Evolutionary conservation across 2,888 invertebrate species (phyloP), one percentile per base, ranked within the genome.

Genomic region (Mythimna lalbum): DNA sequence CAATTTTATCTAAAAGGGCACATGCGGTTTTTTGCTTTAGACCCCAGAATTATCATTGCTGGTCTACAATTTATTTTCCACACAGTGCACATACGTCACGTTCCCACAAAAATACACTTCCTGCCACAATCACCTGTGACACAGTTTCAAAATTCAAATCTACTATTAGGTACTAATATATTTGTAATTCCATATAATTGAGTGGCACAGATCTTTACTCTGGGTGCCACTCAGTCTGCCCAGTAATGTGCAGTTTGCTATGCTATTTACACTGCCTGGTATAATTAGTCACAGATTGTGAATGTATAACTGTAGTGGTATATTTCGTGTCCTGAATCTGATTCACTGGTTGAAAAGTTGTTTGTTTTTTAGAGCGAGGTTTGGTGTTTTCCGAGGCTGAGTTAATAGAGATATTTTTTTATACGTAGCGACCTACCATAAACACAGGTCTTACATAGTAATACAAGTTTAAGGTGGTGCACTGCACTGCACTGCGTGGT

Each of bases 291-390:
- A 62, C 76, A 71, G 67, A 69, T 72, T 72, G 72, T 78, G 69
- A 75, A 81, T 73, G 68, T 70, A 69, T 66, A 66, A 80, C 78
- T 63, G 75, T 75, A 61, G 14, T 49, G 60, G 47, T 77, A n/a
- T 67, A 66, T 71, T 81, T 80, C 65, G 79, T 83, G 87, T 76
- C 66, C 87, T 76, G 79, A 61, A 84, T 84, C 64, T 77, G 80
- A 62, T 87, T 83, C 73, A 64, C 75, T 69, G 64, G 69, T 66
- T 74, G 78, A 80, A 85, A 75, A 75, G 57, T 72, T 80, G 81
- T 84, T 63, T 78, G 78, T 82, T 69, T 64, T 59, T 21, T 78
- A 50, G 77, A 78, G 66, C 79, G 64, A 73, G 76, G 78, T 71
- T 83, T 78, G 66, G 39, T 61, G 55, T 60, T 69, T 76, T 62